These are phyloP conservation scores for Ascidia mentula DNA, from an alignment of 23 tunicate genomes.

Conservation along the genomic window DNA sequence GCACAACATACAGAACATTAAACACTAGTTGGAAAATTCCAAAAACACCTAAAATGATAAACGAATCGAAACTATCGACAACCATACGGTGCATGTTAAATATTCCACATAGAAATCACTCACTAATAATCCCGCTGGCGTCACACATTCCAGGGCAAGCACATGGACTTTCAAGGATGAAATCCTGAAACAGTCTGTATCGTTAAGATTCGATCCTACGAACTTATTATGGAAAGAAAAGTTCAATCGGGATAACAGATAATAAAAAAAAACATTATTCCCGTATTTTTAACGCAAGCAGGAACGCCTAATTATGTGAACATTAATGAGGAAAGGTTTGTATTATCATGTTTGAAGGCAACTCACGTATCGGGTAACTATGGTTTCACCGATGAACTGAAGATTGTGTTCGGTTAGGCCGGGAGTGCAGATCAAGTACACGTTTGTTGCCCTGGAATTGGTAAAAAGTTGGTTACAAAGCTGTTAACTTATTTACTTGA, in stretches of 20 bases:
- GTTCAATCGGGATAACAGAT: too few relatives aligned
- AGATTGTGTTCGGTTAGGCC: slow-evolving; percentile 23
- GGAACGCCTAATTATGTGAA: too few relatives aligned
- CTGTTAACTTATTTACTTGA: neutral
- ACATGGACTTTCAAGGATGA: slow-evolving; percentile 72
- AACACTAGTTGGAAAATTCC: too few relatives aligned
- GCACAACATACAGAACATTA: too few relatives aligned
- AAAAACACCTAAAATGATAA: too few relatives aligned
- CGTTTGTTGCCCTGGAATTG: slow-evolving; percentile 38
- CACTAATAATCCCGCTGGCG: slow-evolving; percentile 53
- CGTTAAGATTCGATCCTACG: too few relatives aligned
- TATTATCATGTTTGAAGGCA: too few relatives aligned
- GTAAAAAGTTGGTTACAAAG: neutral
- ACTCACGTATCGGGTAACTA: slow-evolving; percentile 76
- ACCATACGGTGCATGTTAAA: too few relatives aligned
- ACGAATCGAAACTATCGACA: neutral
- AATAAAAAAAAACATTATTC: too few relatives aligned
- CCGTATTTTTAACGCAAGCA: too few relatives aligned
- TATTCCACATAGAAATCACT: neutral
- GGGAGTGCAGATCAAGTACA: slow-evolving; percentile 35
- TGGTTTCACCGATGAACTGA: slow-evolving; percentile 63
- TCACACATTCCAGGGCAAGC: slow-evolving; percentile 89
- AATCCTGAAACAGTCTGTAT: slow-evolving; percentile 76
- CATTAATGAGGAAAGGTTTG: too few relatives aligned
- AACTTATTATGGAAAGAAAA: too few relatives aligned